phyloP scores from a whole-genome alignment of 1,140 invertebrate species.

The Danaus plexippus region DNA sequence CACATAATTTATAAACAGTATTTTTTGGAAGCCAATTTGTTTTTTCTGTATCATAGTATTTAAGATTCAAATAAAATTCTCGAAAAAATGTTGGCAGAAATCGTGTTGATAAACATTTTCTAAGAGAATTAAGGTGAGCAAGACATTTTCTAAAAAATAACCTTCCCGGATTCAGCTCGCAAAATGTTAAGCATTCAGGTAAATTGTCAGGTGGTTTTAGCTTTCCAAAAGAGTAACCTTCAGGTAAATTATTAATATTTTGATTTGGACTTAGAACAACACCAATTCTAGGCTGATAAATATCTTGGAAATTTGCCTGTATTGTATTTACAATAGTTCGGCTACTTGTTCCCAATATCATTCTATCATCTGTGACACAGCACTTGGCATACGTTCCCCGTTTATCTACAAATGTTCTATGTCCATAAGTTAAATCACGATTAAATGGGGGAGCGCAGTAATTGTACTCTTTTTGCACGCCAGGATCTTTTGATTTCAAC shows the following conservation, averaged over 20 bases:
- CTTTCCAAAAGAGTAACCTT: slow-evolving; percentile 64
- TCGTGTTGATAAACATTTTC: slow-evolving; percentile 48
- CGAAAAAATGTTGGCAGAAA: slow-evolving; percentile 51
- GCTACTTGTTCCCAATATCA: slow-evolving; percentile 36
- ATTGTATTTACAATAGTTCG: slow-evolving; percentile 47
- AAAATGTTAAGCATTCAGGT: slow-evolving; percentile 48
- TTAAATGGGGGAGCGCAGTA: slow-evolving; percentile 52
- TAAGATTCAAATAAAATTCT: slow-evolving; percentile 53
- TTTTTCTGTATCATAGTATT: slow-evolving; percentile 59
- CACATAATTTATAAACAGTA: slow-evolving; percentile 46
- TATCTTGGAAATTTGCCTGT: slow-evolving; percentile 53
- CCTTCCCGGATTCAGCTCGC: slow-evolving; percentile 57
- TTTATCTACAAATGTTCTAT: slow-evolving; percentile 58
- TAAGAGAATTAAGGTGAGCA: slow-evolving; percentile 56
- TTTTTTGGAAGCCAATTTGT: slow-evolving; percentile 47
- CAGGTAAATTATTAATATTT: slow-evolving; percentile 59
- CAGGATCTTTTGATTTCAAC: slow-evolving; percentile 47
- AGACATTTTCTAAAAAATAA: slow-evolving; percentile 56
- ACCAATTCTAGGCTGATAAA: slow-evolving; percentile 50
- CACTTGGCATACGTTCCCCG: slow-evolving; percentile 61
- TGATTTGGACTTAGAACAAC: slow-evolving; percentile 59
- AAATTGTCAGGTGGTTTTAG: slow-evolving; percentile 42
- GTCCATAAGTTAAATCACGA: slow-evolving; percentile 55
- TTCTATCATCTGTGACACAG: slow-evolving; percentile 59
- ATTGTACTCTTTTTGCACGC: slow-evolving; percentile 50